Percentiles rank a stretch among this genome's conserved stretches.
phyloP scores from a whole-genome alignment of 2,797 vertebrate genomes.

The Muscicapa striata region DNA sequence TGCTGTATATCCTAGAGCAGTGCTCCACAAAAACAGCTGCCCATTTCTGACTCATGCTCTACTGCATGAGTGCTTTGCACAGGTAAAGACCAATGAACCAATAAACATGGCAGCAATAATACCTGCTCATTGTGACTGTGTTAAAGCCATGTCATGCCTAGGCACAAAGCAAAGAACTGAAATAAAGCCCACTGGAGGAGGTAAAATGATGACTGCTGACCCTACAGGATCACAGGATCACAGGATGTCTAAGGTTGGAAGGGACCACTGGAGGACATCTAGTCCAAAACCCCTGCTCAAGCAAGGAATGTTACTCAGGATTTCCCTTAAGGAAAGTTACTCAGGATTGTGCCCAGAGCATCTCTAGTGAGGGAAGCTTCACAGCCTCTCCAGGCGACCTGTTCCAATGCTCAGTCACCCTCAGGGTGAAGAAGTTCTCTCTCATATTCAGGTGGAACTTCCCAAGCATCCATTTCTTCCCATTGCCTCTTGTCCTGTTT shows the following conservation, averaged over 20 bases:
- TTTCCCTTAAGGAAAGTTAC: not conserved
- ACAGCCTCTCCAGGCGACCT: not conserved
- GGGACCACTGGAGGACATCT: not conserved
- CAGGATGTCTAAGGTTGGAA: not conserved
- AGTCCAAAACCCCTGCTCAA: not conserved
- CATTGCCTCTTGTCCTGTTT: not conserved
- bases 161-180: not conserved
- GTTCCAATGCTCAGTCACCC: accelerated
- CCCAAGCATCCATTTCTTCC: accelerated
- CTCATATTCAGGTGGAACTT: not conserved
- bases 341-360: not conserved
- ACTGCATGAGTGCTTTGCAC: not conserved
- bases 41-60: not conserved
- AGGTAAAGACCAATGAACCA: not conserved
- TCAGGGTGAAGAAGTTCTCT: not conserved
- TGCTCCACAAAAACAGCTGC: not conserved
- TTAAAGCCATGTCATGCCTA: not conserved
- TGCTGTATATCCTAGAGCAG: not conserved
- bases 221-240: not conserved
- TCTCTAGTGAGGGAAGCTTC: not conserved
- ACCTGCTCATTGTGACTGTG: not conserved
- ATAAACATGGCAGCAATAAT: not conserved
- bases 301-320: not conserved
- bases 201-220: not conserved
- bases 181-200: not conserved